Conservation (phyloP, 2,888 invertebrate genomes). For the Tenthredo amoena region DNA sequence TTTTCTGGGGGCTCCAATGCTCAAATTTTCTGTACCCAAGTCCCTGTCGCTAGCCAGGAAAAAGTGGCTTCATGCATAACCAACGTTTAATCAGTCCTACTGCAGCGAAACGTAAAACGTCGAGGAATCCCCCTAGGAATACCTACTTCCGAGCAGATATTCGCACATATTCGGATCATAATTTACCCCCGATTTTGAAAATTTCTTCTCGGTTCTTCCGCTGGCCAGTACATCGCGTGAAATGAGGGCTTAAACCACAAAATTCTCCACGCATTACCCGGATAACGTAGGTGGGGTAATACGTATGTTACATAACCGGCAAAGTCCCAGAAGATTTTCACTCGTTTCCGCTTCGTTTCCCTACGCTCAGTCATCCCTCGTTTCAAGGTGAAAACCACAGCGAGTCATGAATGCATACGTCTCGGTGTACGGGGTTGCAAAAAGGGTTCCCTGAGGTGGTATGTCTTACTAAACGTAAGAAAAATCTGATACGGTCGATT, state of each 20-base stretch:
- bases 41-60: background rate
- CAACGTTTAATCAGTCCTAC: conserved; percentile 23
- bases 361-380: background rate
- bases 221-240: background rate
- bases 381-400: background rate
- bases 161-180: conserved; percentile 20
- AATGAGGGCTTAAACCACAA: background rate
- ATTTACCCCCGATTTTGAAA: conserved; percentile 13
- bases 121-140: background rate
- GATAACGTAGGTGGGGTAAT: conserved; percentile 22
- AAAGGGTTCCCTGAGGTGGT: conserved; percentile 20
- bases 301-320: background rate
- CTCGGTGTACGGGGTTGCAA: background rate
- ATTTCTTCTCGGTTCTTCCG: background rate
- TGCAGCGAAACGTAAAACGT: background rate
- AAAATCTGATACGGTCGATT: conserved; percentile 40
- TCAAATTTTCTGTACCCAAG: background rate
- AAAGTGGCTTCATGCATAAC: conserved; percentile 3
- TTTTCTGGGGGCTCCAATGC: background rate
- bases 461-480: conserved; percentile 18
- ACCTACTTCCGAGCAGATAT: conserved; percentile 5
- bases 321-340: conserved; percentile 30
- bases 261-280: background rate
- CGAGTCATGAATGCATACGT: background rate
- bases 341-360: background rate